Base-by-base conservation (phyloP, 2,797 vertebrate species). In the Gephyroberyx darwinii region DNA sequence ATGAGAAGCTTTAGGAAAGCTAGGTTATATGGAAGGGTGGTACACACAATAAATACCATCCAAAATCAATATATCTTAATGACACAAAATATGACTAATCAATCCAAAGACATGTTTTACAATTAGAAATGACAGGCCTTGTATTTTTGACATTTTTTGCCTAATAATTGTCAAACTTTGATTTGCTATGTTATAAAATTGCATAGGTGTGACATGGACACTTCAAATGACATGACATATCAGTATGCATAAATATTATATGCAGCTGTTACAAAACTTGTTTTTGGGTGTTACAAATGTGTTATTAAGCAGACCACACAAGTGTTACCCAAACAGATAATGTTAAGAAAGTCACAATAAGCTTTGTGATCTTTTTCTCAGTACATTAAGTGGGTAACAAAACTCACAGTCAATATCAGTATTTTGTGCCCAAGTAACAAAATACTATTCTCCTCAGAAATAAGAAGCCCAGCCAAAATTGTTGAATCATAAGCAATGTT, bases 221-320 rank as follows among this genome's bases (percentile, higher is more conserved):
- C 52, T 75, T 82, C n/a, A n/a, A n/a, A n/a, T n/a, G n/a, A 84
- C 53, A 50, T 72, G 77, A 79, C 74, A 56, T 35, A 52, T 64
- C 52, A 72, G 79, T 70, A 68, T 71, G 70, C 43, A 71, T 80
- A 80, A 65, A 75, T 59, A 69, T 69, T 41, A 39, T 65, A 53
- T 20, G 47, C 33, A 50, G 41, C 47, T 55, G 4, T 33, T 7
- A 56, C n/a, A 35, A 48, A 79, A 65, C n/a, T 61, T 30, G 9
- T 33, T 57, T 80, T 74, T 37, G 47, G 61, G 41, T 60, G 71
- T 53, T 19, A 43, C 65, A 19, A 70, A 56, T 9, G 19, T 71
- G 41, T 54, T 61, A 19, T 4, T 26, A 2, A 26, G 26, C 26
- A 26, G 26, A 26, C 4, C 26, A 26, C 22, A 26, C 22, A 26